Conservation (phyloP, 1,140 invertebrate species). For the Drosophila elegans region DNA sequence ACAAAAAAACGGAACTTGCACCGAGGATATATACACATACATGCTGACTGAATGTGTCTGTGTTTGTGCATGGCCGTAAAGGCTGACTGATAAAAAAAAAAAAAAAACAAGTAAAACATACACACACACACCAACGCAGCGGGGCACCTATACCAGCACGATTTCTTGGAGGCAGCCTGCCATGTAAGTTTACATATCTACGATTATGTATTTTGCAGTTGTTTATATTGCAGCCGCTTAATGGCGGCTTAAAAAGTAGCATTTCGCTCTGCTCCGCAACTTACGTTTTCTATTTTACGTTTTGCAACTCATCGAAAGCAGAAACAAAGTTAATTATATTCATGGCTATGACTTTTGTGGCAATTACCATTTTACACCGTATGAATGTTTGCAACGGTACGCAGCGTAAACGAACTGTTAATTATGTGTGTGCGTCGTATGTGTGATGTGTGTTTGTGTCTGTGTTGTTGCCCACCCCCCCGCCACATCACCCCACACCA, state of each 20-base stretch:
- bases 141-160: conserved; percentile 20
- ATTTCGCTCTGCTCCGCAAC: conserved; percentile 65
- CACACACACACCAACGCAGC: conserved; percentile 24
- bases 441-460: conserved; percentile 16
- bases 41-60: conserved; percentile 8
- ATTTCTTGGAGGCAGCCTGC: conserved; percentile 48
- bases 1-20: conserved; percentile 45
- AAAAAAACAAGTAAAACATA: conserved; percentile 15
- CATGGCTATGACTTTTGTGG: conserved; percentile 70
- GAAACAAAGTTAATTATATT: conserved; percentile 74
- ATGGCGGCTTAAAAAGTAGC: conserved; percentile 42
- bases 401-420: conserved; percentile 77
- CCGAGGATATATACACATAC: conserved; percentile 49
- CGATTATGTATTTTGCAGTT: conserved; percentile 59
- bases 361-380: conserved; percentile 57
- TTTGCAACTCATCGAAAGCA: conserved; percentile 74
- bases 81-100: conserved; percentile 66
- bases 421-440: conserved; percentile 53
- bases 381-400: conserved; percentile 68
- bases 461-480: conserved; percentile 4
- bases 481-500: not conserved
- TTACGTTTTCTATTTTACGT: conserved; percentile 72
- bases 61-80: conserved; percentile 23
- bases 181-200: conserved; percentile 69
- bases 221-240: conserved; percentile 51